A percentile compares a stretch with the other conserved stretches of the same genome.
Evolutionary conservation across 2,113 vertebrate genomes (phyloP).

Genomic region (Zapus hudsonius): DNA sequence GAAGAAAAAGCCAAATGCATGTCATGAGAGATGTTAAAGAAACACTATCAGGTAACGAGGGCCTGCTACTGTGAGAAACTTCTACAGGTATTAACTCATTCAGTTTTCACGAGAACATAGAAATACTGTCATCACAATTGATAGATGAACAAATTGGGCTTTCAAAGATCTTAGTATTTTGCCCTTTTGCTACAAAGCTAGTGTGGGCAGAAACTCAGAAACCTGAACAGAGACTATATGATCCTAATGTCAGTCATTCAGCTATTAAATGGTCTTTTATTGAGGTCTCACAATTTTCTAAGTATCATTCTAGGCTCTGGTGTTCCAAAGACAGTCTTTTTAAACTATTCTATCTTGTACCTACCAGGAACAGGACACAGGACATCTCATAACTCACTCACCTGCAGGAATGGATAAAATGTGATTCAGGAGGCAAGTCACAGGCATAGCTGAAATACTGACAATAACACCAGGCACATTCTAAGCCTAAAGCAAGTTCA

Average conservation of each 20-base stretch:
- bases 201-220: not conserved
- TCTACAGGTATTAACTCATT: not conserved
- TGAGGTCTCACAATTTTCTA: not conserved
- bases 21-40: not conserved
- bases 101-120: not conserved
- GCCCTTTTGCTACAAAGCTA: not conserved
- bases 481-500: not conserved
- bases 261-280: constrained; percentile 16
- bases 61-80: not conserved
- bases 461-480: not conserved
- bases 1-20: not conserved
- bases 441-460: not conserved
- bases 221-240: not conserved
- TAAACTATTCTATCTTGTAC: not conserved
- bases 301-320: not conserved
- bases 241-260: not conserved
- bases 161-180: constrained; percentile 42
- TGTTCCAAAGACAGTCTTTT: not conserved
- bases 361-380: not conserved
- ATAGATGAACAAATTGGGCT: constrained; percentile 2
- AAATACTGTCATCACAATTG: not conserved
- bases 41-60: not conserved
- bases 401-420: not conserved
- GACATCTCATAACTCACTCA: constrained; percentile 6
- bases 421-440: not conserved